A percentile compares a stretch with the other conserved stretches of the same genome.
Evolutionary conservation across 2,113 vertebrate genomes (phyloP).

Genomic region (Myiozetetes cayanensis): DNA sequence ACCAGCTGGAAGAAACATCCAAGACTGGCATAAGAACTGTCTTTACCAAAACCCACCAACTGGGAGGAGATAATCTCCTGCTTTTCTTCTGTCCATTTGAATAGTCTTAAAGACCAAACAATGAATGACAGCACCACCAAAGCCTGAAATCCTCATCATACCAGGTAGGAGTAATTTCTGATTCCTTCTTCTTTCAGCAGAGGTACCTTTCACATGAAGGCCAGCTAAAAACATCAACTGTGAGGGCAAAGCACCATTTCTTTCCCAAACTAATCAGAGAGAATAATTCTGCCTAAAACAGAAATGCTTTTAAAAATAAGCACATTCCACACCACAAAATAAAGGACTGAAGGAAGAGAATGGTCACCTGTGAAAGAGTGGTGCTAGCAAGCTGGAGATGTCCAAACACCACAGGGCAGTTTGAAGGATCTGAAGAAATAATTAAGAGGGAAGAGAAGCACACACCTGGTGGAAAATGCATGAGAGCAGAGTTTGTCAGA

Average conservation of each 20-base stretch:
- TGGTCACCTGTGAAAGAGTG: not conserved
- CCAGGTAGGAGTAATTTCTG: not conserved
- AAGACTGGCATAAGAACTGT: not conserved
- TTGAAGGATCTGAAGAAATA: not conserved
- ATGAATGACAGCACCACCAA: not conserved
- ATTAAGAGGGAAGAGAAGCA: not conserved
- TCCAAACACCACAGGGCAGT: not conserved
- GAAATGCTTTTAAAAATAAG: not conserved
- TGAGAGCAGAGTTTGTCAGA: not conserved
- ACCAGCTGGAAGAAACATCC: not conserved
- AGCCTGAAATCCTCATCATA: not conserved
- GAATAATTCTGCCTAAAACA: not conserved
- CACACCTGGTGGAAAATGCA: not conserved
- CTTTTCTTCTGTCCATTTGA: not conserved
- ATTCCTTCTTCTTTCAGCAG: not conserved
- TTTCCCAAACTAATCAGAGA: not conserved
- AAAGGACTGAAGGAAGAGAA: not conserved
- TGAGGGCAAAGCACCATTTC: not conserved
- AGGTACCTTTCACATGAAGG: not conserved
- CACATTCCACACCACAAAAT: not conserved
- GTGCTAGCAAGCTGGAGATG: not conserved
- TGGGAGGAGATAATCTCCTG: not conserved
- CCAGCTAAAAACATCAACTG: not conserved
- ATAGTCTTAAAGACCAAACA: not conserved
- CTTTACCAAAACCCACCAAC: not conserved